Percentiles rank a stretch among this genome's conserved stretches.
phyloP scores from a whole-genome alignment of 2,797 vertebrate genomes.

The Hoplostethus atlanticus region DNA sequence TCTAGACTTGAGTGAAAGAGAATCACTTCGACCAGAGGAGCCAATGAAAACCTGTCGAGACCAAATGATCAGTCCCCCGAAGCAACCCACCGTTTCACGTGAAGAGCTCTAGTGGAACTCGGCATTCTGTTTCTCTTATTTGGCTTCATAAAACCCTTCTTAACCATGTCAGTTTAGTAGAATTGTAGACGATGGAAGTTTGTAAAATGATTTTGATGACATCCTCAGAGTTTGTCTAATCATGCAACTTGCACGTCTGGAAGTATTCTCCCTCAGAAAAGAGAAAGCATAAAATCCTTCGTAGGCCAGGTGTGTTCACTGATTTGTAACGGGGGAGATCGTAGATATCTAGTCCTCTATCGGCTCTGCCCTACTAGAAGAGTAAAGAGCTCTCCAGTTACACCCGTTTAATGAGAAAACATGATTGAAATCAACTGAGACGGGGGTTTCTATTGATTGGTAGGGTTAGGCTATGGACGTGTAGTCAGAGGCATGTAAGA shows the following conservation, averaged over 20 bases:
- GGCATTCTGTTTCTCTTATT: background rate
- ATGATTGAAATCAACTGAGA: conserved; percentile 58
- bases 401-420: conserved; percentile 50
- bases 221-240: conserved; percentile 16
- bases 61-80: conserved; percentile 28
- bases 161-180: conserved; percentile 13
- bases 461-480: conserved; percentile 25
- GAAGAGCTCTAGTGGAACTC: conserved; percentile 17
- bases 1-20: conserved; percentile 33
- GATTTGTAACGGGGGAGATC: conserved; percentile 49
- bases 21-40: conserved; percentile 36
- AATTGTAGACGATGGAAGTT: conserved; percentile 24
- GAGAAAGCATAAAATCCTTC: conserved; percentile 39
- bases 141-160: conserved; percentile 7
- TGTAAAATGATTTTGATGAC: conserved; percentile 2
- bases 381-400: conserved; percentile 40
- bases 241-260: conserved; percentile 2
- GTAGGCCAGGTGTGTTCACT: conserved; percentile 40
- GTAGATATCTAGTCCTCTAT: conserved; percentile 21
- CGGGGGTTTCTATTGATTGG: conserved; percentile 59
- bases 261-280: conserved; percentile 21
- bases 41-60: conserved; percentile 5
- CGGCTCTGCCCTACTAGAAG: conserved; percentile 33
- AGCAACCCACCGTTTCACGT: conserved; percentile 14
- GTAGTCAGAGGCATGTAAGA: conserved; percentile 39